Base-by-base conservation (phyloP, 1,140 invertebrate genomes). In the Capitella teleta region DNA sequence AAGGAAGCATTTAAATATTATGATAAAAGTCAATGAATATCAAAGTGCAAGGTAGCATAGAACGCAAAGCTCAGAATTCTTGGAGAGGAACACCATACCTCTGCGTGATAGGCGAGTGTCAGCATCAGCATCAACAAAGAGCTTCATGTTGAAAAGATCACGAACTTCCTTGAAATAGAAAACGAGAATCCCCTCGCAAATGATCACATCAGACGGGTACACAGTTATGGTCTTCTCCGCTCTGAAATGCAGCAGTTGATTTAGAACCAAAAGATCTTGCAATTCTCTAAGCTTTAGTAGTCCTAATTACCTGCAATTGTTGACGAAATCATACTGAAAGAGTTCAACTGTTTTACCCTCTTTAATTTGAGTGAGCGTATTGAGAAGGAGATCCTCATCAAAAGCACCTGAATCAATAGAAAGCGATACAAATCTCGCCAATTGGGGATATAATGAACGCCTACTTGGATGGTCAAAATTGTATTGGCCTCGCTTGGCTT, bases 41-140 rank as follows among this genome's bases (percentile, higher is more conserved):
- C n/a, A n/a, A n/a, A n/a, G n/a, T n/a, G n/a, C n/a, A n/a, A n/a
- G n/a, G n/a, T n/a, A n/a, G n/a, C n/a, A n/a, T n/a, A n/a, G n/a
- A n/a, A n/a, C n/a, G n/a, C n/a, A n/a, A n/a, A n/a, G n/a, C n/a
- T n/a, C n/a, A n/a, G n/a, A n/a, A n/a, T n/a, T n/a, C n/a, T n/a
- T n/a, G n/a, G n/a, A n/a, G n/a, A n/a, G n/a, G n/a, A n/a, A 25
- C 18, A 10, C 16, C 42, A 3, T 16, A 95, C 90, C 90, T 83
- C 94, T 79, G 61, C 94, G 79, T 2, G 92, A 87, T 16, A 99
- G 75, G 60, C 95, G 78, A 0, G 92, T 98, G 67, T 98, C 95
- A 0, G 94, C 92, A 76, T 98, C 94, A 0, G 93, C 97, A 63
- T 98, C 95, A 21, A 98, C 95, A 77, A 99, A 98, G 6, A 99